Evolutionary conservation across 2,113 vertebrate species (phyloP).

Genomic region (Sapayoa aenigma): DNA sequence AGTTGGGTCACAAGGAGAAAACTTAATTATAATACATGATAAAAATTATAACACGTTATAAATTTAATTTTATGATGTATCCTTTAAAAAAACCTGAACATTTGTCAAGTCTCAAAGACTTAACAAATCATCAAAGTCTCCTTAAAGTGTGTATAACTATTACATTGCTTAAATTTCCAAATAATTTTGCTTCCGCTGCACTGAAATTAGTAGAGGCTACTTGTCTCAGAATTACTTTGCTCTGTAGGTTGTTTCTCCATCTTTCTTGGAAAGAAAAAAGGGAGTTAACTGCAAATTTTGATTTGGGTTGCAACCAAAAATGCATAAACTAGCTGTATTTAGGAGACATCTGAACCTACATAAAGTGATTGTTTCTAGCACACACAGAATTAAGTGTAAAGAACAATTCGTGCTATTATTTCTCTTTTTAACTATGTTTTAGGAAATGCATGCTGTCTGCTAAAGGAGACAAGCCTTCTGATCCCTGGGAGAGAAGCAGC

Average conservation of each 20-base stretch:
- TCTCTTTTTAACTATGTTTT: slow-evolving; percentile 7
- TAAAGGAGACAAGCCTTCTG: slow-evolving; percentile 61
- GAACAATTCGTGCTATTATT: background rate
- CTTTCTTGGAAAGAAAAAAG: background rate
- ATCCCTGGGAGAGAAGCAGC: slow-evolving; percentile 70
- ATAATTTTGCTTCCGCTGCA: background rate
- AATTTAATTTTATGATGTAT: background rate
- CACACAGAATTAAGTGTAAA: background rate
- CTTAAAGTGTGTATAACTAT: background rate
- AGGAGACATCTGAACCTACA: background rate
- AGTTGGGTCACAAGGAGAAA: background rate
- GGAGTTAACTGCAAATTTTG: background rate
- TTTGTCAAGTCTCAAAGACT: background rate
- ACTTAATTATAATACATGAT: too few species aligned
- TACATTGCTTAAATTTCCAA: background rate
- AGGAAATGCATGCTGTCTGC: slow-evolving; percentile 74
- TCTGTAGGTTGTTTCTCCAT: background rate
- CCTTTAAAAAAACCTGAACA: background rate
- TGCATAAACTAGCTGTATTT: background rate
- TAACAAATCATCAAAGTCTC: background rate
- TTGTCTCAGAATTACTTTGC: background rate
- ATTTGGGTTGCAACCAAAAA: background rate
- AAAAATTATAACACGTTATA: too few species aligned
- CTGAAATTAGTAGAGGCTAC: background rate
- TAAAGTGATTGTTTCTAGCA: background rate